Percentiles rank a stretch among this genome's conserved stretches.
These are phyloP conservation scores for Tyrannus savana DNA, from an alignment of 2,113 vertebrate species.

Conservation along the genomic window DNA sequence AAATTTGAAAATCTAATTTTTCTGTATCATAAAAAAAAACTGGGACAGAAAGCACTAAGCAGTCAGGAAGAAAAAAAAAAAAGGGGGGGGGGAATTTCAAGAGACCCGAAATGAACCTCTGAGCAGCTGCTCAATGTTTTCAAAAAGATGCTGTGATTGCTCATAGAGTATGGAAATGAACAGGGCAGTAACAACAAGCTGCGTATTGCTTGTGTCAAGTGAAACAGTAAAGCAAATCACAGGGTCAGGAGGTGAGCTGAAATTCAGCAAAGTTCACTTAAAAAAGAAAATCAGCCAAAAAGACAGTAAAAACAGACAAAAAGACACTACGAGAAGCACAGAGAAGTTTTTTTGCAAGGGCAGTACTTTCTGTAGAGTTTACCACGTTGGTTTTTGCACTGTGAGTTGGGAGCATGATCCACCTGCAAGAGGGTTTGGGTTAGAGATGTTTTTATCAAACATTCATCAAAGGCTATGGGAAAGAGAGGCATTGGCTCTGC, in stretches of 20 bases:
- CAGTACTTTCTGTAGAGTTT: neutral
- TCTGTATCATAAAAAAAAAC: neutral
- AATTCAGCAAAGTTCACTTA: neutral
- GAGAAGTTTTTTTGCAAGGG: neutral
- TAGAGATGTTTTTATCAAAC: neutral
- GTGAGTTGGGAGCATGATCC: neutral
- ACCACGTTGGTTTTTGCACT: neutral
- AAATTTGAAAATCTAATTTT: neutral
- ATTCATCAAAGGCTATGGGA: neutral
- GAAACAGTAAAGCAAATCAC: neutral
- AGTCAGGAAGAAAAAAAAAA: neutral
- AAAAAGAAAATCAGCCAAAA: neutral
- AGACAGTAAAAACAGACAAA: neutral
- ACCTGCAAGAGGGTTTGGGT: neutral
- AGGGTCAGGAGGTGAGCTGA: neutral
- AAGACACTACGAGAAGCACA: neutral
- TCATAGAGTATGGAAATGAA: neutral
- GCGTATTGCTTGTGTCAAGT: neutral
- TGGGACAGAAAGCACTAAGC: neutral
- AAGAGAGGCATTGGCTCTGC: neutral
- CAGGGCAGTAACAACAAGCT: neutral
- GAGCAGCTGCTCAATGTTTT: conserved; percentile 1
- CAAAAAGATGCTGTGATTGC: neutral
- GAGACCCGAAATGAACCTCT: neutral
- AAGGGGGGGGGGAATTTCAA: neutral